Conservation (phyloP, 2,113 vertebrate species). For the Hydrolagus affinis region DNA sequence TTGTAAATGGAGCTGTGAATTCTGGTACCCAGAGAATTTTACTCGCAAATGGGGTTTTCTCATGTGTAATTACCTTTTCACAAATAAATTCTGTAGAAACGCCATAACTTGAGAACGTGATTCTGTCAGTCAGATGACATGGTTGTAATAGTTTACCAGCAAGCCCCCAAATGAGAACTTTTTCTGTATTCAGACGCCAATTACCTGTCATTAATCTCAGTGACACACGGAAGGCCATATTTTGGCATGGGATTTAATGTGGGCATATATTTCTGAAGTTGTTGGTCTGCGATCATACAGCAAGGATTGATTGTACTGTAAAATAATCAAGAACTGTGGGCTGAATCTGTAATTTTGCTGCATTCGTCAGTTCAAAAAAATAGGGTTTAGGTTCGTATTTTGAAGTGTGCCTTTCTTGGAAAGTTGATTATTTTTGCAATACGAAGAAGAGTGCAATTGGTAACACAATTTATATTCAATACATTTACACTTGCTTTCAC, state of each 20-base stretch:
- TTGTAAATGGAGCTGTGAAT: background rate
- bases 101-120: background rate
- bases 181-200: background rate
- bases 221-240: background rate
- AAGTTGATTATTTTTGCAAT: no score
- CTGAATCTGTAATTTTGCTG: background rate
- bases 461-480: no score
- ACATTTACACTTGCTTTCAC: no score
- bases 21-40: background rate
- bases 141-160: background rate
- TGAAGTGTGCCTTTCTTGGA: background rate
- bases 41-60: background rate
- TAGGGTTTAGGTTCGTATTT: background rate
- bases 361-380: background rate
- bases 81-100: background rate
- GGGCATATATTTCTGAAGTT: background rate
- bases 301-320: background rate
- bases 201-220: conserved; percentile 3
- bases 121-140: background rate
- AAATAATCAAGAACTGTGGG: background rate
- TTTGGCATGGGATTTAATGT: background rate
- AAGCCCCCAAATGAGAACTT: conserved; percentile 3
- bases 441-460: no score
- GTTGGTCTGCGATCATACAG: background rate
- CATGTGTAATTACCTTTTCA: background rate